Percentiles rank a stretch among this genome's conserved stretches.
Conservation (phyloP, 2,113 vertebrate genomes). For the Astatoreochromis straeleni region DNA sequence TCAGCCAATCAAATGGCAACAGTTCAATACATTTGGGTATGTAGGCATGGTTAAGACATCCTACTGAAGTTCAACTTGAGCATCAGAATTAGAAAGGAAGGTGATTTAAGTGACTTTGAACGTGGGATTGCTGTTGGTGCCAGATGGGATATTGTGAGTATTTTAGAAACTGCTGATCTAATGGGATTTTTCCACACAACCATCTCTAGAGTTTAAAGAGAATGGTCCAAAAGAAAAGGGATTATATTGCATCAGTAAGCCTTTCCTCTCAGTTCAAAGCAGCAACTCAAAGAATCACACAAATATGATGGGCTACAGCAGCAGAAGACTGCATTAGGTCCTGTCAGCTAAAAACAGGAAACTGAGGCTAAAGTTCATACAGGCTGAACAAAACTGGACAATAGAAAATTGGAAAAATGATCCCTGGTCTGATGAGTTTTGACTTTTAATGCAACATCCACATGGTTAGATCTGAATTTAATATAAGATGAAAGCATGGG, state of each 20-base stretch:
- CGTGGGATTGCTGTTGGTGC: neutral
- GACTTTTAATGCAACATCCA: neutral
- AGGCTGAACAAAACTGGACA: neutral
- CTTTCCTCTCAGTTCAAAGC: neutral
- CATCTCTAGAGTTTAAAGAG: neutral
- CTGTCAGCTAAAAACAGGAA: neutral
- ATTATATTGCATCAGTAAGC: neutral
- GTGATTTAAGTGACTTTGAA: neutral
- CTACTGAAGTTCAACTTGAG: neutral
- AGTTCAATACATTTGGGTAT: neutral
- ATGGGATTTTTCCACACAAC: neutral
- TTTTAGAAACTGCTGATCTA: neutral
- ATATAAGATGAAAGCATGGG: neutral
- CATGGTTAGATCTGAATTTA: neutral
- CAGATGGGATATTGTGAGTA: neutral
- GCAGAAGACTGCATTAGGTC: neutral
- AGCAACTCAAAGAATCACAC: neutral
- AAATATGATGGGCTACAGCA: neutral
- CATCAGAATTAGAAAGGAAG: neutral
- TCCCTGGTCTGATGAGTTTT: neutral
- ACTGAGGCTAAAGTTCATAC: neutral
- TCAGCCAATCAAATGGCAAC: neutral
- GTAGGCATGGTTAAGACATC: neutral
- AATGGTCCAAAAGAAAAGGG: neutral
- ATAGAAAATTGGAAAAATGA: neutral